These are phyloP conservation scores for Amphimallon solstitiale DNA, from an alignment of 2,888 invertebrate species.

Conservation along the genomic window DNA sequence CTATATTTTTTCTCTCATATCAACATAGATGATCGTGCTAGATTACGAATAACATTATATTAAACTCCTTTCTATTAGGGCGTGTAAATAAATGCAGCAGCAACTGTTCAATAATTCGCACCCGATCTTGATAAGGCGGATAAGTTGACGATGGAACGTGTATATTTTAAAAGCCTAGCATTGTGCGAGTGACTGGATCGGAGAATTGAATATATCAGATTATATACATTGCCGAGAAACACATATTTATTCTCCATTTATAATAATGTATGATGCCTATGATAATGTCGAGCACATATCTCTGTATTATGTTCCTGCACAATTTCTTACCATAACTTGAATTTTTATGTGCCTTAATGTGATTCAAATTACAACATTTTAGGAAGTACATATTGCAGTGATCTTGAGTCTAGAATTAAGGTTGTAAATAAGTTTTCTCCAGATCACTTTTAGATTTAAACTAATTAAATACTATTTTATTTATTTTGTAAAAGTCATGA, in stretches of 20 bases:
- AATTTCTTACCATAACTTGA: too few relatives aligned
- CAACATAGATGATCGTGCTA: slow-evolving; percentile 2
- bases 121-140: slow-evolving; percentile 30
- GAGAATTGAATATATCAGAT: slow-evolving; percentile 29
- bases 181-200: slow-evolving; percentile 20
- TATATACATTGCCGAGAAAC: slow-evolving; percentile 13
- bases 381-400: too few relatives aligned
- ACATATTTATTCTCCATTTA: slow-evolving; percentile 25
- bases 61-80: slow-evolving; percentile 34
- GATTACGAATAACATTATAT: slow-evolving; percentile 26
- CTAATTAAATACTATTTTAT: too few relatives aligned
- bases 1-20: slow-evolving; percentile 14
- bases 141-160: slow-evolving; percentile 29
- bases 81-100: slow-evolving; percentile 29
- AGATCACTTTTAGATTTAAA: too few relatives aligned
- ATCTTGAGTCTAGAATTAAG: too few relatives aligned
- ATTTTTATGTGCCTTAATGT: too few relatives aligned
- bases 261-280: slow-evolving; percentile 16
- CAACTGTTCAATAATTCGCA: slow-evolving; percentile 32
- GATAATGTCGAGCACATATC: slow-evolving; percentile 1
- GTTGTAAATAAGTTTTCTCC: too few relatives aligned
- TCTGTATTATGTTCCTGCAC: background rate
- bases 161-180: slow-evolving; percentile 29
- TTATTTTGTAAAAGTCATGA: too few relatives aligned
- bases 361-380: too few relatives aligned